Evolutionary conservation across 2,113 vertebrate genomes (phyloP), one percentile per base, ranked within the genome.

Genomic region (Petromus typicus): DNA sequence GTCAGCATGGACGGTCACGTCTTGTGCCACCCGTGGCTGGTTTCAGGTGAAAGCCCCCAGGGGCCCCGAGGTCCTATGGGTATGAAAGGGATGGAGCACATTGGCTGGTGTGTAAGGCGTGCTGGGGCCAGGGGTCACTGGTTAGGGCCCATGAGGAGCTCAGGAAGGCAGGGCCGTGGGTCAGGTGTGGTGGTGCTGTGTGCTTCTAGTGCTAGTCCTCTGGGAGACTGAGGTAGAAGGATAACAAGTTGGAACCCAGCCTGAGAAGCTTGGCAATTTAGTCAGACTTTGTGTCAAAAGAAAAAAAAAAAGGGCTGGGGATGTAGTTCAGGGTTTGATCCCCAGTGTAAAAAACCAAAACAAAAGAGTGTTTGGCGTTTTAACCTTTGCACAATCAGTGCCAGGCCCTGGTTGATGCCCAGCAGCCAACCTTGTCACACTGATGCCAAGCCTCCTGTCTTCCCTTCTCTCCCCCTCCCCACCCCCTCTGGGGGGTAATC

Each of bases 61-160:
- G 57, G 61, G 16, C 10, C 56, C 76, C 8, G 5, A 51, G 10
- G 48, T 51, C 48, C 48, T 51, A 10, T 78, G 75, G 27, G 22
- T 0, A 51, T 10, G 14, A 34, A 37, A 2, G 12, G 43, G 20
- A 3, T 18, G 9, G n/a, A 17, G 30, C 1, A 7, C 14, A 8
- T 4, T 3, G 32, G 48, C 16, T 17, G 0, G 0, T 27, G 61
- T 7, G 78, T 18, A 56, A 48, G 34, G 63, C 14, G 4, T 12
- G 2, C 7, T 40, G 9, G 56, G 54, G 12, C 16, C 7, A 9
- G 34, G 37, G 45, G 37, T 63, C 45, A 9, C 69, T 57, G 48
- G 12, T 8, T 23, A 25, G 40, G 43, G 37, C 71, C 66, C 6
- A 7, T 27, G 37, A 45, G 40, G 40, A 27, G 23, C 23, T n/a